These are phyloP conservation scores for Rhynchotus rufescens DNA, from an alignment of 2,797 vertebrate genomes.

Conservation along the genomic window DNA sequence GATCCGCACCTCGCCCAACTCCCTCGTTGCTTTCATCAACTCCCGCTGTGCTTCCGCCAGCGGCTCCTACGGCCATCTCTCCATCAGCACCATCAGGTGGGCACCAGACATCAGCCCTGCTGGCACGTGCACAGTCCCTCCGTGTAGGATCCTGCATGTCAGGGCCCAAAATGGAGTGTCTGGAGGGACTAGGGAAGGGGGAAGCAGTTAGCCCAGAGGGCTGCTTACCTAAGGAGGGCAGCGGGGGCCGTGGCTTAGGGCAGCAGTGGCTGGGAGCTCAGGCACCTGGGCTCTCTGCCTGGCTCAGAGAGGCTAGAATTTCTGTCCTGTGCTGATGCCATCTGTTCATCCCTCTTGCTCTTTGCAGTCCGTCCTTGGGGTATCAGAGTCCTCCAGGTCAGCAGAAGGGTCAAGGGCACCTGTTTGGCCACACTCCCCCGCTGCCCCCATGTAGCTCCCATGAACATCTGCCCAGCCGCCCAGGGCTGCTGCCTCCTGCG, in stretches of 20 bases:
- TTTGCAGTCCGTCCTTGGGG: conserved; percentile 85
- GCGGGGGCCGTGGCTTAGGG: background rate
- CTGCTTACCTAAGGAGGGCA: background rate
- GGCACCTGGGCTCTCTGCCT: background rate
- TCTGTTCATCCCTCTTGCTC: background rate
- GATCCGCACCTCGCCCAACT: conserved; percentile 96
- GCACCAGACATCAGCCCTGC: background rate
- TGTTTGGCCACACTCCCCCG: conserved; percentile 78
- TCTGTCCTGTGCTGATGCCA: background rate
- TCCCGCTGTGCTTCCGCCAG: conserved; percentile 90
- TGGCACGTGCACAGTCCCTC: background rate
- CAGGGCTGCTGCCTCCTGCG: conserved; percentile 68
- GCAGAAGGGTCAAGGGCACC: conserved; percentile 85
- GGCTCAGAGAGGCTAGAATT: background rate
- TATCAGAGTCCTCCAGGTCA: conserved; percentile 89
- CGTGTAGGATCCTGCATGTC: background rate
- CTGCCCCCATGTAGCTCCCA: conserved; percentile 69
- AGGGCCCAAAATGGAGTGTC: fast-evolving
- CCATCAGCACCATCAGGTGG: conserved; percentile 95
- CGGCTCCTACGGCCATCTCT: conserved; percentile 96
- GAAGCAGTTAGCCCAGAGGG: background rate
- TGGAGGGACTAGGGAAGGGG: background rate
- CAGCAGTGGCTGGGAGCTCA: background rate
- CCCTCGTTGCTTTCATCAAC: conserved; percentile 97
- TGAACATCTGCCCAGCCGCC: conserved; percentile 54